Base-by-base conservation (phyloP, 2,113 vertebrate species). In the Nycticebus coucang region DNA sequence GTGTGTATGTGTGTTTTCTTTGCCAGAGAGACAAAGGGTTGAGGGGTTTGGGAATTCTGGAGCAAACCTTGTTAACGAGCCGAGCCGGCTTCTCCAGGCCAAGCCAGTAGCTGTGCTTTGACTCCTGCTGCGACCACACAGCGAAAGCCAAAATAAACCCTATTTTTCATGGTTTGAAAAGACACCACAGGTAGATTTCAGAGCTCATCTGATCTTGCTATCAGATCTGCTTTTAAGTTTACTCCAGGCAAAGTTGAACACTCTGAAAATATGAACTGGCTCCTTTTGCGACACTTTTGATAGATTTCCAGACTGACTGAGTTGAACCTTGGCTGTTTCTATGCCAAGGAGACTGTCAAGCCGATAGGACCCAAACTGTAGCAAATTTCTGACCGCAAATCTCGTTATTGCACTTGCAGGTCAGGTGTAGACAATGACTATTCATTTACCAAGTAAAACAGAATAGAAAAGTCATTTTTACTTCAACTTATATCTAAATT, bases 1-100 rank as follows among this genome's bases (percentile, higher is more conserved):
- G 41, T 53, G 19, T 26, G 37, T 62, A 18, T 93, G 69, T 77
- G 74, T 62, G 21, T 81, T 93, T 91, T 78, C 68, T 87, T 89
- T 95, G 87, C 91, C 62, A 95, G 93, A 95, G 88, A 68, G 83
- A 97, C 87, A 96, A 93, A 95, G 77, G 68, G 78, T 92, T 95
- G 79, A 94, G 85, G 94, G 89, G 45, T 37, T 97, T 91, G 93
- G 78, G 90, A 90, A 87, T 92, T 96, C 83, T 78, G 68, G 45
- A 95, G n/a, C 12, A 90, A 88, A 60, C 62, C 66, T 93, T 72
- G 83, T 87, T 87, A 95, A 79, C 62, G 77, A 13, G 22, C 68
- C 84, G 87, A n/a, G n/a, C n/a, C n/a, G n/a, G 89, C 59, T 84
- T 89, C 45, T 66, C 74, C 24, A 37, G 89, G 86, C 91, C 80